phyloP scores from a whole-genome alignment of 2,113 vertebrate species.

The Columba livia region DNA sequence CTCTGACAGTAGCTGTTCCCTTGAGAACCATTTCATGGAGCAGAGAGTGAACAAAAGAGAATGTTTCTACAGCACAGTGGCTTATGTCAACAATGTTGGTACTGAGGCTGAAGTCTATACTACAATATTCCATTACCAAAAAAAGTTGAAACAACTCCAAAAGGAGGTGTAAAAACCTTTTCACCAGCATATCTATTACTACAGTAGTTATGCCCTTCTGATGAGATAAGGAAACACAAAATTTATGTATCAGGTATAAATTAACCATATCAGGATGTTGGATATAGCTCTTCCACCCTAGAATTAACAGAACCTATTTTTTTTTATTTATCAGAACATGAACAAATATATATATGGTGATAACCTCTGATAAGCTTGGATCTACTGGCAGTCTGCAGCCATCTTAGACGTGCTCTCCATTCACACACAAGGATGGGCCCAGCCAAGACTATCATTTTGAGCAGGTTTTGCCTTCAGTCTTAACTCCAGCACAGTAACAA shows the following conservation, averaged over 20 bases:
- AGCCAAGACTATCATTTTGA: not conserved
- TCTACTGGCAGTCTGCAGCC: not conserved
- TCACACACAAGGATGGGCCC: not conserved
- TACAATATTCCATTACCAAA: not conserved
- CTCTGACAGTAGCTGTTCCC: not conserved
- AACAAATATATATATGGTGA: not conserved
- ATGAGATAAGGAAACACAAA: not conserved
- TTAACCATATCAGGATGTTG: not conserved
- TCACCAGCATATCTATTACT: not conserved
- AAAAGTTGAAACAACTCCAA: not conserved
- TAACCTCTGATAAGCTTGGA: not conserved
- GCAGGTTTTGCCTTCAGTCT: not conserved
- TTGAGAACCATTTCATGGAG: not conserved
- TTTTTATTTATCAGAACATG: not conserved
- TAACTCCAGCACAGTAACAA: not conserved
- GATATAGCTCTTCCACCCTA: not conserved
- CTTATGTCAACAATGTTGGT: not conserved
- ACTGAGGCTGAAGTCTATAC: not conserved
- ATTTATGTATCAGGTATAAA: not conserved
- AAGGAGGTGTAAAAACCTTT: not conserved
- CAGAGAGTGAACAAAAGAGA: not conserved
- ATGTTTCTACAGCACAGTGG: not conserved
- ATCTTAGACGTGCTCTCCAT: not conserved
- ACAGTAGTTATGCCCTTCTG: not conserved
- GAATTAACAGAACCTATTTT: not conserved